Evolutionary conservation across 2,888 invertebrate genomes (phyloP), one percentile per base, ranked within the genome.

Genomic region (Trilocha varians): DNA sequence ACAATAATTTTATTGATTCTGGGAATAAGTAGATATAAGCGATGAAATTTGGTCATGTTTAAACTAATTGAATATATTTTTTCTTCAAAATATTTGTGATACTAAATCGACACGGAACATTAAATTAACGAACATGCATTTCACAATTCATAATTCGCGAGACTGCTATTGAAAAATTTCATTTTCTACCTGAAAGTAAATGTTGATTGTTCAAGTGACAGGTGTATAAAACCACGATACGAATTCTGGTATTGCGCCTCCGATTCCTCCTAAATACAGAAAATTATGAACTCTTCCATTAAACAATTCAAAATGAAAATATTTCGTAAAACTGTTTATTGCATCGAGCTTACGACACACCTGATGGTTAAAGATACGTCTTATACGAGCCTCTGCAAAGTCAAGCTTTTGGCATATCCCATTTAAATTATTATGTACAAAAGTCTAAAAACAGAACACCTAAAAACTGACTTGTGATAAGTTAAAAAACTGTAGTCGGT

Each of bases 161-260:
- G 42, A 40, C 40, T 25, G 16, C 52, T 40, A 39, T 40, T 47
- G 37, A 47, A 41, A 32, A 41, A 36, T 46, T 43, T 42, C 47
- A 62, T 63, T 63, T 61, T 59, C 51, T 46, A 38, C 34, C 16
- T 41, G 47, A 45, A 18, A 41, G 42, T 37, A 47, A 45, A 45
- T 41, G 45, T 44, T 46, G 44, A 40, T 41, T 39, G 50, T 46
- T 69, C 69, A 69, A 57, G 70, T 68, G 57, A 73, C 68, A 58
- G 65, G 60, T 52, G 69, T 55, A 52, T 65, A 64, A 68, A 57
- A 63, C 53, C 53, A 59, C 59, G 55, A 65, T 41, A 55, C 64
- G 59, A 58, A 66, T 58, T 61, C 70, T 69, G 73, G 76, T 72
- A 78, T 82, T 82, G 82, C 82, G 82, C 79, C 80, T 55, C 68